These are phyloP conservation scores for Drosophila elegans DNA, from an alignment of 1,140 invertebrate genomes.

Conservation along the genomic window DNA sequence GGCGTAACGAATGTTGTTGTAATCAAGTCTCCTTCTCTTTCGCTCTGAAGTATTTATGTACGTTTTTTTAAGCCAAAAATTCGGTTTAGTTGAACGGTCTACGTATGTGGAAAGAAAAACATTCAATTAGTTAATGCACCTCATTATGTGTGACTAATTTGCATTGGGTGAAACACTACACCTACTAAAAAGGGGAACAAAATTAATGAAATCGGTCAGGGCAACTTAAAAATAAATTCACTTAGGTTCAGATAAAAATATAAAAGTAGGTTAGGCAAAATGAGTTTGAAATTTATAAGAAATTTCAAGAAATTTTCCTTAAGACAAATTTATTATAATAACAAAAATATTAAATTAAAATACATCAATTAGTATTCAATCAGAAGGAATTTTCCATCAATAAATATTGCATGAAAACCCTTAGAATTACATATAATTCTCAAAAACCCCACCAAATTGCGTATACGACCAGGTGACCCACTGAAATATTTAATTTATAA, in stretches of 20 bases:
- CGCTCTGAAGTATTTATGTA: background rate
- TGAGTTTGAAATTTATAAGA: background rate
- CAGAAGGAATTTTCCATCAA: background rate
- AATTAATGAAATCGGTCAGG: conserved; percentile 23
- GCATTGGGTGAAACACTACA: conserved; percentile 7
- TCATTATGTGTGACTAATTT: conserved; percentile 46
- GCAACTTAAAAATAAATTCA: conserved; percentile 3
- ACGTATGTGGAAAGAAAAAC: conserved; percentile 22
- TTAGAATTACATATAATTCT: background rate
- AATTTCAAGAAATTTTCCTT: background rate
- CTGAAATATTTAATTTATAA: conserved; percentile 32
- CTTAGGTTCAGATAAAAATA: background rate
- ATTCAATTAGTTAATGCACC: conserved; percentile 30
- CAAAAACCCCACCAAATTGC: conserved; percentile 2
- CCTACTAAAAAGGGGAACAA: conserved; percentile 15
- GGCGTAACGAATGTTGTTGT: conserved; percentile 62
- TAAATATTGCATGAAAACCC: background rate
- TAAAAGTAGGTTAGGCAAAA: background rate
- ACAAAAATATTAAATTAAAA: background rate
- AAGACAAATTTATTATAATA: background rate
- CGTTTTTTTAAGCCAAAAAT: conserved; percentile 5
- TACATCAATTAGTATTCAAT: background rate
- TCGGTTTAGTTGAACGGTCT: conserved; percentile 9
- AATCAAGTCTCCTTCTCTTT: conserved; percentile 12
- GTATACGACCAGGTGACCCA: conserved; percentile 30